Evolutionary conservation across 2,888 invertebrate species (phyloP).

Genomic region (Drosophila pseudotakahashii): DNA sequence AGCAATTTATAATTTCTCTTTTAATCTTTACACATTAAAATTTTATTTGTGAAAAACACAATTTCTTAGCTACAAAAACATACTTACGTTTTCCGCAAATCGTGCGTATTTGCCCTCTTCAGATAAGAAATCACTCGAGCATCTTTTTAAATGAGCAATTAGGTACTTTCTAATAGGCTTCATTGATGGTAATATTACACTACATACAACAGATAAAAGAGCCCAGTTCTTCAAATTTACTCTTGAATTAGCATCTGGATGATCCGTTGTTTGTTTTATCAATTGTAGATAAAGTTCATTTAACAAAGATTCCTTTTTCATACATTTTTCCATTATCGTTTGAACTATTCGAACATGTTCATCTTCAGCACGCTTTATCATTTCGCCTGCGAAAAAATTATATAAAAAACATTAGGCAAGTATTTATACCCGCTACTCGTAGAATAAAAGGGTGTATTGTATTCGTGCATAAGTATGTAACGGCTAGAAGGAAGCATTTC

Average conservation of each 20-base stretch:
- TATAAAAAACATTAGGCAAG: too few relatives aligned
- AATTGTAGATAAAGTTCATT: conserved; percentile 96
- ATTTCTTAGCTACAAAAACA: background rate
- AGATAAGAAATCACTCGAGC: conserved; percentile 93
- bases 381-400: conserved; percentile 84
- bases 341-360: conserved; percentile 96
- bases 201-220: conserved; percentile 91
- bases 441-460: too few relatives aligned
- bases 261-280: conserved; percentile 96
- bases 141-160: conserved; percentile 94
- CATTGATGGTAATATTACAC: conserved; percentile 93
- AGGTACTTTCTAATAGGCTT: conserved; percentile 94
- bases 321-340: conserved; percentile 94
- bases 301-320: conserved; percentile 94
- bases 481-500: too few relatives aligned
- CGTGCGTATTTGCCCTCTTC: conserved; percentile 98
- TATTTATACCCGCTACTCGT: too few relatives aligned
- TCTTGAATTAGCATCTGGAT: conserved; percentile 94
- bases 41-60: too few relatives aligned
- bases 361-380: conserved; percentile 90
- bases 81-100: conserved; percentile 92
- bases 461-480: too few relatives aligned
- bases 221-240: conserved; percentile 97
- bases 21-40: too few relatives aligned
- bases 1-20: too few relatives aligned